Conservation (phyloP, 2,888 invertebrate genomes). For the Gastrophysa polygoni region DNA sequence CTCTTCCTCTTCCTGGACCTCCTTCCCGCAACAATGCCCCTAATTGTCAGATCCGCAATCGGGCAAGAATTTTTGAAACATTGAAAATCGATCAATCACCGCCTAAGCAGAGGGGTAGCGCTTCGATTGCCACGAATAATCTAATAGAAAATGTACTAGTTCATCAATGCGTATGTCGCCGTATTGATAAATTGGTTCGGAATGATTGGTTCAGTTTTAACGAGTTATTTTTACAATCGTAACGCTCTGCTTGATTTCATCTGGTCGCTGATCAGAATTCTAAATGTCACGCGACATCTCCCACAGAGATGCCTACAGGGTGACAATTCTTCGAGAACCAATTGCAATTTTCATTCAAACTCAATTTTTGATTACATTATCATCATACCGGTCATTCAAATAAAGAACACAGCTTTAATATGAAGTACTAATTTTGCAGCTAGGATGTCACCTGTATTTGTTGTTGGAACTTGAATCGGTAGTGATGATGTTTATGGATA, state of each 20-base stretch:
- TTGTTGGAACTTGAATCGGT: too few relatives aligned
- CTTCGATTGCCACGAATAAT: constrained; percentile 40
- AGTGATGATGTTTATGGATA: too few relatives aligned
- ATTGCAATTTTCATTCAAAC: too few relatives aligned
- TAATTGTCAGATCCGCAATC: constrained; percentile 36
- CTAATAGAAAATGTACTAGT: constrained; percentile 50
- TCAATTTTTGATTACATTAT: too few relatives aligned
- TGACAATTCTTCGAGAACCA: too few relatives aligned
- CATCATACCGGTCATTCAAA: too few relatives aligned
- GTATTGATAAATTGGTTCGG: constrained; percentile 51
- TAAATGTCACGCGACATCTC: neutral
- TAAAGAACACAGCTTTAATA: too few relatives aligned
- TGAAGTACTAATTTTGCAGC: too few relatives aligned
- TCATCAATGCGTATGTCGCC: constrained; percentile 47
- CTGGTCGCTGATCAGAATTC: neutral
- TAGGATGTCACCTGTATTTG: too few relatives aligned
- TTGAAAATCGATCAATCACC: constrained; percentile 54
- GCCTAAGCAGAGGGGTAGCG: constrained; percentile 36
- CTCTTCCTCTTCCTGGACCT: constrained; percentile 29
- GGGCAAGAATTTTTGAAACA: constrained; percentile 43
- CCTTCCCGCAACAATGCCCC: constrained; percentile 36
- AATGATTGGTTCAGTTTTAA: constrained; percentile 53
- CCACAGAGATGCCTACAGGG: neutral
- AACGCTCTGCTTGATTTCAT: constrained; percentile 30
- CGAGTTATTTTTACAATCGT: constrained; percentile 36